These are phyloP conservation scores for Bibio marci DNA, from an alignment of 2,888 invertebrate genomes.

Conservation along the genomic window DNA sequence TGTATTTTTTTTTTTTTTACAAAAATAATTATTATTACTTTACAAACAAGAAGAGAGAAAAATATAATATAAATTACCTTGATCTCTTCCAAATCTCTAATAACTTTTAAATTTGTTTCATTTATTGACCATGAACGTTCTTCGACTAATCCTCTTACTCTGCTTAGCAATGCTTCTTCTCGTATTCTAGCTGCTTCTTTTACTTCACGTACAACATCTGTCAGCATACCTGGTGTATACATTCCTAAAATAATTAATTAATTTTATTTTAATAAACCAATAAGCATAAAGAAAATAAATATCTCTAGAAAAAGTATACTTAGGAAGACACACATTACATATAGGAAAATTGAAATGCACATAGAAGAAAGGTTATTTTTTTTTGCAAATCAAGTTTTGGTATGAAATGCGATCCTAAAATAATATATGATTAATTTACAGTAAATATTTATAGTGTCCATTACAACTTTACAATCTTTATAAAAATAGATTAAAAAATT, in stretches of 20 bases:
- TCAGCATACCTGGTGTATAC: conserved; percentile 55
- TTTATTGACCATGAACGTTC: conserved; percentile 29
- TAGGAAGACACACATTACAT: no score
- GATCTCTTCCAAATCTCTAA: conserved; percentile 28
- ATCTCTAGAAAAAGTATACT: no score
- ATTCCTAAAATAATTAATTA: conserved; percentile 17
- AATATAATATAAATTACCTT: conserved; percentile 17
- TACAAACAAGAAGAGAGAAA: not conserved
- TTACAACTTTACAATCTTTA: no score
- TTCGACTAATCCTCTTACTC: conserved; percentile 28
- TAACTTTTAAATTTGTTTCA: conserved; percentile 25
- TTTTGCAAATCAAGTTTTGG: no score
- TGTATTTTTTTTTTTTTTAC: conserved; percentile 32
- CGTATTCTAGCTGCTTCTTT: conserved; percentile 52
- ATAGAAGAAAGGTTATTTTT: no score
- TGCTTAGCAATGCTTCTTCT: conserved; percentile 46
- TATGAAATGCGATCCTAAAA: no score
- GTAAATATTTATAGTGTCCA: no score
- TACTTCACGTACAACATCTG: conserved; percentile 55
- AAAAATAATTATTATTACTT: conserved; percentile 7
- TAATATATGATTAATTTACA: no score
- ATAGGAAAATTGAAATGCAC: no score
- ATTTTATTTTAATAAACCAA: not conserved
- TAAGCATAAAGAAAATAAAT: not conserved
- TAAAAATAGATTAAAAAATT: no score